Base-by-base conservation (phyloP, 2,797 vertebrate genomes). In the Sciurus carolinensis region DNA sequence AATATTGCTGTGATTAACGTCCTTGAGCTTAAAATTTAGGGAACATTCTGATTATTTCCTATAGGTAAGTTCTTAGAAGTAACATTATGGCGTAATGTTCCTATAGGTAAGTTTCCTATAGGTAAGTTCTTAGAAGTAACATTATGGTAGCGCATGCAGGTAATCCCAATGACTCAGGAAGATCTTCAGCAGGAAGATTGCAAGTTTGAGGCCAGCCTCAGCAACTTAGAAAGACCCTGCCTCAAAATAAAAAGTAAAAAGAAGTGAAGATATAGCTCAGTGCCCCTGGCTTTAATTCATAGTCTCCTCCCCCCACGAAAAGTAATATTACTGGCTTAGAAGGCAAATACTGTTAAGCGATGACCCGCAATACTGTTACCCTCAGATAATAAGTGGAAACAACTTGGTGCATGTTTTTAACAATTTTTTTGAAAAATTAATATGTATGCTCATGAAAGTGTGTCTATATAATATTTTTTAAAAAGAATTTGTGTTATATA, bases 371-470 rank as follows among this genome's bases (percentile, higher is more conserved):
- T 89, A 80, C 66, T 76, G 24, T 20, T 4, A 93, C 8, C 24
- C 20, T 59, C 36, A 67, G 66, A 73, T 62, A 77, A 67, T 1
- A 71, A 54, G 22, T 50, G n/a, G 26, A 44, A 87, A 87, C 59
- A 94, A 66, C 92, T 57, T 76, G 59, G 39, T 88, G 62, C 20
- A 22, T 90, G 17, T 93, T 94, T 93, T 69, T 54, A 30, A 62
- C 8, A 66, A 47, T 72, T 13, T 64, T 81, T 82, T 22, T 7
- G 33, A 76, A 77, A 77, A 54, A 72, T 72, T 22, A 73, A 18
- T 30, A 66, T 30, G 3, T 72, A 69, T 82, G 7, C 24, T 36
- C 1, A 72, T 33, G 18, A 54, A 81, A 71, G 13, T n/a, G 64
- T 67, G 5, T 26, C 36, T 90, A 26, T 81, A 13, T 50, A 86